Evolutionary conservation across 2,113 vertebrate species (phyloP), one percentile per base, ranked within the genome.

Genomic region (Heptranchias perlo): DNA sequence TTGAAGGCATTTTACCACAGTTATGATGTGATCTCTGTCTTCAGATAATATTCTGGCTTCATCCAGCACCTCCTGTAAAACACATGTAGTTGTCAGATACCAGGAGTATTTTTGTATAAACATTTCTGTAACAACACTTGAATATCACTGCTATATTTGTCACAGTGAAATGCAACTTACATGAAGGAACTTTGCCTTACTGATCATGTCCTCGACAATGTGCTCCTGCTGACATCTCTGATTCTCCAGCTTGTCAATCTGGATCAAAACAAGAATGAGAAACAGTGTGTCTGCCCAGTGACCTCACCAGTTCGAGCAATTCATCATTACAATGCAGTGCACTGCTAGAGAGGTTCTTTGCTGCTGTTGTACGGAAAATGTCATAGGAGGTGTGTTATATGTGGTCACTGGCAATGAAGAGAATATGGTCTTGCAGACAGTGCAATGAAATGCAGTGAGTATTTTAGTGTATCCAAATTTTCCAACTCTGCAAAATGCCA

Each of bases 11-110:
- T 47, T 93, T 93, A 93, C 89, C 89, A 93, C 35, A n/a, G 89
- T 93, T 93, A 93, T 62, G n/a, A 93, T 35, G 58, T 93, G 89
- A 93, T 93, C 54, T 62, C 54, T 35, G 54, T 58, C 31, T 93
- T 61, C 35, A n/a, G 89, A 93, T 93, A 93, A 16, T 47, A 93
- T 93, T 93, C 89, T 62, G 89, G 35, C 58, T 62, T 93, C 31
- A 93, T 93, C 58, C 35, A 93, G 35, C 89, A 93, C 58, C 35
- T 62, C 58, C 89, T 62, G 54, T 93, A 93, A 58, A 62, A 62
- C 14, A 93, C 18, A 52, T 52, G 84, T 87, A 52, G 21, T 4
- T 87, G 47, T 87, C 44, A 87, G 84, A 87, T 8, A 23, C 13
- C 89, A 93, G 13, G 58, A 62, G 16, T 14, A 93, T 23, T 93